Evolutionary conservation across 2,797 vertebrate species (phyloP).

Genomic region (Anguilla pacifica): DNA sequence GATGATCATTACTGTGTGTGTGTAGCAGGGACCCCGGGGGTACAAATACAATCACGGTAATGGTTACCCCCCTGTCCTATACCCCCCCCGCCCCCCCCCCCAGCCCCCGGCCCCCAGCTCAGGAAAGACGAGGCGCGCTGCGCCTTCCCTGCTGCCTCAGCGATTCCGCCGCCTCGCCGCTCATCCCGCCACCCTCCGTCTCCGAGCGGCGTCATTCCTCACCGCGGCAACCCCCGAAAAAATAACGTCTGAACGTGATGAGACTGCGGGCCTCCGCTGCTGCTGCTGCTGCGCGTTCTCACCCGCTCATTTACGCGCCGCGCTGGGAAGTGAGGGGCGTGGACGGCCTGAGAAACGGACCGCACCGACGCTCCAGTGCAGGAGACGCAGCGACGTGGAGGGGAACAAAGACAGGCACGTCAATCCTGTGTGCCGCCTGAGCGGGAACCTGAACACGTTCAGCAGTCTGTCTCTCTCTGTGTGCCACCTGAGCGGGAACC

Average conservation of each 20-base stretch:
- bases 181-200: neutral
- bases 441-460: too few species aligned
- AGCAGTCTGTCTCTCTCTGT: too few species aligned
- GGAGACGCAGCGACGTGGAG: too few species aligned
- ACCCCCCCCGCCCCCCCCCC: neutral
- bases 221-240: neutral
- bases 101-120: neutral
- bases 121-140: neutral
- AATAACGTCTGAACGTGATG: neutral
- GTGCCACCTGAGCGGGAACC: too few species aligned
- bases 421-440: too few species aligned
- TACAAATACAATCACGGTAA: neutral
- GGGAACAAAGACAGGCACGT: too few species aligned
- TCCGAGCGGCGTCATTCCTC: neutral
- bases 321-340: too few species aligned
- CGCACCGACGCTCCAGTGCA: too few species aligned
- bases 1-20: neutral
- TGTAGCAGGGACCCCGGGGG: neutral
- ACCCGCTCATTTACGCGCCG: too few species aligned
- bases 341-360: too few species aligned
- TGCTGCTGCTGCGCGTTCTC: too few species aligned
- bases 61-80: neutral
- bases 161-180: neutral
- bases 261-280: too few species aligned
- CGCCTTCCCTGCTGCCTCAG: neutral